Conservation (phyloP, 1,140 invertebrate genomes). For the Microplitis demolitor region DNA sequence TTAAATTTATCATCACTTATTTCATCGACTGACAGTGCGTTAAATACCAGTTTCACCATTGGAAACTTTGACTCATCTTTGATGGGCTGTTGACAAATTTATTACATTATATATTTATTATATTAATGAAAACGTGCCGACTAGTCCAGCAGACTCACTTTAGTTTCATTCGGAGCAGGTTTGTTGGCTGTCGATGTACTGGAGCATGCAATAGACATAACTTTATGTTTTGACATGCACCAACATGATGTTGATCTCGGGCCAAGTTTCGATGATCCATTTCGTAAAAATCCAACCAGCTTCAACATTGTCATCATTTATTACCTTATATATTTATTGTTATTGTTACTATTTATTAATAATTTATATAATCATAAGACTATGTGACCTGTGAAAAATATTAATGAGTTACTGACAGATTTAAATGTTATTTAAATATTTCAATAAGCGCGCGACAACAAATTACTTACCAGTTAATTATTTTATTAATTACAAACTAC, state of each 20-base stretch:
- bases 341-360: too few relatives aligned
- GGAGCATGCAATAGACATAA: constrained; percentile 26
- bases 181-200: not conserved
- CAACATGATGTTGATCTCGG: constrained; percentile 26
- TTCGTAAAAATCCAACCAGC: constrained; percentile 30
- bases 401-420: not conserved
- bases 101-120: not conserved
- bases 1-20: constrained; percentile 40
- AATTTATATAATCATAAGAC: constrained; percentile 35
- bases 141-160: constrained; percentile 25
- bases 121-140: too few relatives aligned
- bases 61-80: constrained; percentile 4
- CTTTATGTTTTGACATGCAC: constrained; percentile 29
- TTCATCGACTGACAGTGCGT: constrained; percentile 43
- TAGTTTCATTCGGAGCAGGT: not conserved
- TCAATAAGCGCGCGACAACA: too few relatives aligned
- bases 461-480: not conserved
- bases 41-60: constrained; percentile 11
- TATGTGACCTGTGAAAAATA: not conserved
- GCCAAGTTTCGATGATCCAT: constrained; percentile 22
- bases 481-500: constrained; percentile 19
- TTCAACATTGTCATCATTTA: constrained; percentile 31
- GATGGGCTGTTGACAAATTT: not conserved
- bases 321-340: constrained; percentile 23
- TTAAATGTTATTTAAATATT: too few relatives aligned